A percentile compares a stretch with the other conserved stretches of the same genome.
Evolutionary conservation across 2,113 vertebrate species (phyloP).

Genomic region (Heteronetta atricapilla): DNA sequence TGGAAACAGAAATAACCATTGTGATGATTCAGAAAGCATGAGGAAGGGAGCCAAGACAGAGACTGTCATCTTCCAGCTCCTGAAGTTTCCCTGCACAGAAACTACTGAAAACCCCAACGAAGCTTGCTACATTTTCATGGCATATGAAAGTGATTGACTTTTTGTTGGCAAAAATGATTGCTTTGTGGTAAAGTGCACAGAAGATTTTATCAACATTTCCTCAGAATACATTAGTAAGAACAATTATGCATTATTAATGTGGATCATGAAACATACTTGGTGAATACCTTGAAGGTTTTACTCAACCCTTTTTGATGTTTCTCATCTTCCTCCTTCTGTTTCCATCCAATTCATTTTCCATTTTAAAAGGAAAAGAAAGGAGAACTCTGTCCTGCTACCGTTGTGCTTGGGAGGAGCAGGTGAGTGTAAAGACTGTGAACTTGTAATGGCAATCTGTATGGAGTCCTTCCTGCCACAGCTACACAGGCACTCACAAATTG

Average conservation of each 20-base stretch:
- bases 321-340: background rate
- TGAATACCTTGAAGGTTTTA: background rate
- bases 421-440: background rate
- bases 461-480: background rate
- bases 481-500: background rate
- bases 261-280: background rate
- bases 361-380: background rate
- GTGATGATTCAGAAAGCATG: background rate
- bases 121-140: background rate
- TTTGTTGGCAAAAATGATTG: background rate
- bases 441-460: accelerated
- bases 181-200: background rate
- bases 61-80: background rate
- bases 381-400: background rate
- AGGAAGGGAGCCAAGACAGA: background rate
- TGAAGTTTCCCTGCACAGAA: background rate
- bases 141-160: background rate
- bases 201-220: background rate
- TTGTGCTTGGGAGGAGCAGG: background rate
- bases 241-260: background rate
- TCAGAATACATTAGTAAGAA: background rate
- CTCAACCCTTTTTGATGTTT: background rate
- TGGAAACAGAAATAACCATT: background rate
- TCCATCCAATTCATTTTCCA: background rate
- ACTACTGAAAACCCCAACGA: background rate